Evolutionary conservation across 1,140 invertebrate genomes (phyloP), one percentile per base, ranked within the genome.

Genomic region (Drosophila persimilis): DNA sequence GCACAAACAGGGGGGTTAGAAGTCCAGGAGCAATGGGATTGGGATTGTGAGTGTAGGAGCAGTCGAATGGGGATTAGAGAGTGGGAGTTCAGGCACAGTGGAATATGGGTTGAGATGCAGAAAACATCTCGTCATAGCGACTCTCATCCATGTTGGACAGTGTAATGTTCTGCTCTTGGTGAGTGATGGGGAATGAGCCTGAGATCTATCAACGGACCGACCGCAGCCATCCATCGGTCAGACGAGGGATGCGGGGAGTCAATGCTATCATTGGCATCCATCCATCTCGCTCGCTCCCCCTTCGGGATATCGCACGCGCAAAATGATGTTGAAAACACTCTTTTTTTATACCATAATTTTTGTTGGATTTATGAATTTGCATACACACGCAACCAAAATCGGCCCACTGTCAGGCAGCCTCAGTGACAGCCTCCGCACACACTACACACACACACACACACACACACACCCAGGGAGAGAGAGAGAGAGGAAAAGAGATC

Each of bases 321-420:
- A 65, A 57, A 58, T 73, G 60, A 73, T 73, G 64, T 54, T 58
- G 29, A 50, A 50, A 63, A 70, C 60, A 58, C 53, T 43, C 53
- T 35, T 56, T 69, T 43, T 15, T 58, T 58, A 31, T 31, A 41
- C 52, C 56, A 47, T 29, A 41, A 47, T 46, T 55, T 48, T 65
- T 70, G 83, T 78, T 69, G 56, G 76, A 71, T 85, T 73, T 77
- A 86, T 85, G 77, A 85, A 85, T 85, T 85, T 85, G 81, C 80
- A 85, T 85, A 85, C 81, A 86, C 81, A 86, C 77, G 81, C 73
- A 69, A 46, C 51, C 51, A 13, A 57, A 57, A 65, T 39, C 60
- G 63, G 69, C 64, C 77, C 72, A 75, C 71, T 58, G 69, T 60
- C 60, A 35, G 47, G 31, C 35, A 35, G 35, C 35, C 11, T 35